These are phyloP conservation scores for Acleris literana DNA, from an alignment of 2,888 invertebrate species.

Conservation along the genomic window DNA sequence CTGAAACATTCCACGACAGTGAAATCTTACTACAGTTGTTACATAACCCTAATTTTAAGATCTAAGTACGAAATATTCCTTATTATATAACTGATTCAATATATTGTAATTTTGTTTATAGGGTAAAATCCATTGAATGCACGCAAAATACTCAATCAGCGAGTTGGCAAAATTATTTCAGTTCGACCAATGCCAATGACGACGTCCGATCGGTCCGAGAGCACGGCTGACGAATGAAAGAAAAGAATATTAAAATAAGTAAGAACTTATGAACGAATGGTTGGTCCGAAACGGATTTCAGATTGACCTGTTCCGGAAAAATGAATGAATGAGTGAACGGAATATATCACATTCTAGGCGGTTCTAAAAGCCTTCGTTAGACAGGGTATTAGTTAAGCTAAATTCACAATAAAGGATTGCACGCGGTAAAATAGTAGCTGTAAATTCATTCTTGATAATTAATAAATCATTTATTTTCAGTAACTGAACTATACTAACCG, in stretches of 20 bases:
- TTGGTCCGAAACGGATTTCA: too few species aligned
- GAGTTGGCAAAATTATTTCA: slow-evolving; percentile 13
- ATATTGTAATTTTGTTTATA: slow-evolving; percentile 16
- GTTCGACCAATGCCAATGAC: slow-evolving; percentile 42
- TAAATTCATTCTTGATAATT: too few species aligned
- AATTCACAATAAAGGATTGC: too few species aligned
- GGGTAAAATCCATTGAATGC: slow-evolving; percentile 24
- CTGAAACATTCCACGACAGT: slow-evolving; percentile 22
- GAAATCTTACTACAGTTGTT: slow-evolving; percentile 21
- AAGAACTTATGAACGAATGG: not conserved
- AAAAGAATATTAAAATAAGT: slow-evolving; percentile 41
- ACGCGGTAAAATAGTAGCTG: too few species aligned
- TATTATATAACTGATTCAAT: slow-evolving; percentile 11
- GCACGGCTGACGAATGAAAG: slow-evolving; percentile 57
- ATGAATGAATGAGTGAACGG: slow-evolving; percentile 12
- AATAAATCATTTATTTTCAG: too few species aligned
- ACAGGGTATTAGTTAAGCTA: too few species aligned
- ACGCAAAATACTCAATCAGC: slow-evolving; percentile 28
- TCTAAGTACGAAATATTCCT: slow-evolving; percentile 12
- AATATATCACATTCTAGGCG: not conserved
- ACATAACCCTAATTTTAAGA: slow-evolving; percentile 20
- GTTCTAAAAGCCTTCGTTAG: too few species aligned
- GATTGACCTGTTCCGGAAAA: too few species aligned
- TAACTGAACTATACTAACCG: too few species aligned
- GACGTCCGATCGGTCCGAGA: slow-evolving; percentile 51